Evolutionary conservation across 1,140 invertebrate species (phyloP).

Genomic region (Magallana ariakensis): DNA sequence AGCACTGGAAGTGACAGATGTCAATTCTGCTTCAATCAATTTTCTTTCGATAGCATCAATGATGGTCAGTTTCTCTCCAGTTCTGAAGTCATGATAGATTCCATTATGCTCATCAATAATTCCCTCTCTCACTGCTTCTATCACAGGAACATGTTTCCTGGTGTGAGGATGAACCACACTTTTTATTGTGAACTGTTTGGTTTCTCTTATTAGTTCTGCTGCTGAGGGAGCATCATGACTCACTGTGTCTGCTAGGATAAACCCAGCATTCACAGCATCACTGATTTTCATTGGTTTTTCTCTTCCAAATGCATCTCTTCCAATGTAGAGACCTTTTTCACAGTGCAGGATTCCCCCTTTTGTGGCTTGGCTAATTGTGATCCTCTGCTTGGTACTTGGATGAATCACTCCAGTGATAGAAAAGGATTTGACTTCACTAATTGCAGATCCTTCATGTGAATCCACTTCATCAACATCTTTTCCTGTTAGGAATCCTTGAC

Average conservation of each 20-base stretch:
- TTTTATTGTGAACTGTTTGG: constrained; percentile 79
- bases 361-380: constrained; percentile 92
- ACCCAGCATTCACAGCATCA: constrained; percentile 87
- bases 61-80: constrained; percentile 87
- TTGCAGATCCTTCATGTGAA: constrained; percentile 62
- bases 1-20: constrained; percentile 76
- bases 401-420: constrained; percentile 86
- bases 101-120: constrained; percentile 90
- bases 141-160: constrained; percentile 84
- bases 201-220: constrained; percentile 70
- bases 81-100: constrained; percentile 89
- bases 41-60: constrained; percentile 87
- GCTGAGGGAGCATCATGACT: constrained; percentile 50
- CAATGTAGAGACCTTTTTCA: constrained; percentile 83
- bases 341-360: constrained; percentile 91
- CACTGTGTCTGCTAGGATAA: constrained; percentile 74
- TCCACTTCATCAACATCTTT: constrained; percentile 64
- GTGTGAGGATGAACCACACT: constrained; percentile 86
- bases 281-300: constrained; percentile 84
- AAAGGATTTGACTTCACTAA: constrained; percentile 77
- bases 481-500: constrained; percentile 72
- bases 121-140: constrained; percentile 89
- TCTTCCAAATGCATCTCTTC: constrained; percentile 67
- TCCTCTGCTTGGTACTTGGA: constrained; percentile 88
- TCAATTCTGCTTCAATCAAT: constrained; percentile 86